Percentiles rank a stretch among this genome's conserved stretches.
These are phyloP conservation scores for Acanthisitta chloris DNA, from an alignment of 2,113 vertebrate species.

Conservation along the genomic window DNA sequence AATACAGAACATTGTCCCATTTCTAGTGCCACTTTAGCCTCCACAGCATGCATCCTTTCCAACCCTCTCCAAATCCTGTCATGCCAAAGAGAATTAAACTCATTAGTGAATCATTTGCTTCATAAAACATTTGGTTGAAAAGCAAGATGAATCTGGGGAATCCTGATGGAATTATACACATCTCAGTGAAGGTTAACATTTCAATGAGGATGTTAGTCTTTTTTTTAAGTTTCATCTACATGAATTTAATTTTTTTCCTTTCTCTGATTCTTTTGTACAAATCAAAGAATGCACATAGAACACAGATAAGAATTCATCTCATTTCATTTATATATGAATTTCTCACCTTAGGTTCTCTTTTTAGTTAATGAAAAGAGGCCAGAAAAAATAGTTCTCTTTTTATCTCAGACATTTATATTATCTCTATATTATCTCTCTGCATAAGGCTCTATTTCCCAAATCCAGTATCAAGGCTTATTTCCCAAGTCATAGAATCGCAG, in stretches of 20 bases:
- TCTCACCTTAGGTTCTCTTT: not conserved
- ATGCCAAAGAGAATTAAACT: rapidly evolving
- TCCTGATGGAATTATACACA: not conserved
- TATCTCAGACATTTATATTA: not conserved
- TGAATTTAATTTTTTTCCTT: not conserved
- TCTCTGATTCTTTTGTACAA: not conserved
- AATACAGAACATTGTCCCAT: not conserved
- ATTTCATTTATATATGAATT: not conserved
- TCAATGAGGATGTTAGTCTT: not conserved
- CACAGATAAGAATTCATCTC: not conserved
- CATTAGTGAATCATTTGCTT: not conserved
- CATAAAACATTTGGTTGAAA: not conserved
- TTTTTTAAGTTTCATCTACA: not conserved
- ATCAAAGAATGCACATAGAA: not conserved
- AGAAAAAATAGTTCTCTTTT: not conserved
- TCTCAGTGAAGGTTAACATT: not conserved
- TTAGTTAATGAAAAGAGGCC: not conserved
- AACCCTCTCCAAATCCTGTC: not conserved
- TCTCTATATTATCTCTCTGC: not conserved
- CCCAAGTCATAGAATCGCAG: not conserved
- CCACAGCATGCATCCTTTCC: not conserved
- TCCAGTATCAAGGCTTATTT: not conserved
- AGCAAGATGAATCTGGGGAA: not conserved
- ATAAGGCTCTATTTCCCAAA: not conserved
- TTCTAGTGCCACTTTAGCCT: not conserved